phyloP scores from a whole-genome alignment of 2,113 vertebrate genomes.

The Periophthalmus modestus region DNA sequence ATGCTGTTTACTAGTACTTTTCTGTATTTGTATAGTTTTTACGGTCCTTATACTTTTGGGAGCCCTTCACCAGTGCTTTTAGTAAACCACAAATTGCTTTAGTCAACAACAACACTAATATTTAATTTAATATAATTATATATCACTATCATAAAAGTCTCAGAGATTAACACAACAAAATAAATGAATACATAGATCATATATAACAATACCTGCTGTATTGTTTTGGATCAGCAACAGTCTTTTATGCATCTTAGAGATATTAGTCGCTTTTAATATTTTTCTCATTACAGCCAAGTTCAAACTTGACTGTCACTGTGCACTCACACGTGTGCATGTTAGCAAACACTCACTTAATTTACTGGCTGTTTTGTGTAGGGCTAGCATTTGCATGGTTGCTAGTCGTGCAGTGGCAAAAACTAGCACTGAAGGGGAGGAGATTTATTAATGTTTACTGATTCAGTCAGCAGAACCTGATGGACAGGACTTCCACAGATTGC shows the following conservation, averaged over 20 bases:
- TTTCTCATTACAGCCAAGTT: constrained; percentile 23
- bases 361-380: constrained; percentile 56
- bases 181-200: neutral
- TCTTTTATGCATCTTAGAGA: neutral
- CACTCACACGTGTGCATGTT: constrained; percentile 52
- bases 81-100: too few species aligned
- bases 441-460: constrained; percentile 71
- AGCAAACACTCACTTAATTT: constrained; percentile 32
- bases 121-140: too few species aligned
- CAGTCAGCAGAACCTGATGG: constrained; percentile 75
- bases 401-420: constrained; percentile 44
- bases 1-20: too few species aligned
- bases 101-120: too few species aligned
- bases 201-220: neutral
- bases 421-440: constrained; percentile 43
- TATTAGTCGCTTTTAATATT: constrained; percentile 8
- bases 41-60: too few species aligned
- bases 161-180: neutral
- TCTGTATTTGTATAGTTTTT: too few species aligned
- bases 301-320: constrained; percentile 21
- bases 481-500: constrained; percentile 59
- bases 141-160: too few species aligned
- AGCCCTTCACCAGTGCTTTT: too few species aligned
- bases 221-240: neutral
- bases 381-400: constrained; percentile 69